Conservation (phyloP, 2,113 vertebrate species). For the Casuarius casuarius region DNA sequence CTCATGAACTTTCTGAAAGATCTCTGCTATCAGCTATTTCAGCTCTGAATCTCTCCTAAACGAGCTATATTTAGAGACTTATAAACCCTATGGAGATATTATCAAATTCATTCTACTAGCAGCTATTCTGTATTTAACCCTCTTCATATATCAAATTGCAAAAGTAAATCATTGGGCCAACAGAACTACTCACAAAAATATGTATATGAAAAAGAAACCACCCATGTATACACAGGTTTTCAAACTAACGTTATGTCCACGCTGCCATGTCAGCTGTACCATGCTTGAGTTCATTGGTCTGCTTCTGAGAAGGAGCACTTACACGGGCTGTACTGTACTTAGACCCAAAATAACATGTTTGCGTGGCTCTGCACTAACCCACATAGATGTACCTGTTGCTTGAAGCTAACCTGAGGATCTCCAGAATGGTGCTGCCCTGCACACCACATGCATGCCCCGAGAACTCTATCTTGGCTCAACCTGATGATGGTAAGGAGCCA, state of each 20-base stretch:
- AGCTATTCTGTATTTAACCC: constrained; percentile 12
- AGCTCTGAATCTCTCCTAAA: background rate
- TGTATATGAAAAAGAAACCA: background rate
- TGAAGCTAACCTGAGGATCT: background rate
- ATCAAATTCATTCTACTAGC: background rate
- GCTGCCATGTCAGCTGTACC: background rate
- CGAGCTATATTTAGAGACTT: background rate
- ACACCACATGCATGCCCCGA: background rate
- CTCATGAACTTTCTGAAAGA: background rate
- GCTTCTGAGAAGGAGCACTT: background rate
- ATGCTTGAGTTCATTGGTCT: background rate
- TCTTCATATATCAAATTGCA: background rate
- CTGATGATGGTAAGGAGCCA: background rate
- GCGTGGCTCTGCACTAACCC: background rate
- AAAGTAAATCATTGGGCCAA: background rate
- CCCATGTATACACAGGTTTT: background rate
- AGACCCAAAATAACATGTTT: background rate
- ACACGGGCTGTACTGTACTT: background rate
- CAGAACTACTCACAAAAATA: background rate
- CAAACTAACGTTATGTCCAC: background rate
- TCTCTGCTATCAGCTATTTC: background rate
- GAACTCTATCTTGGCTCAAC: background rate
- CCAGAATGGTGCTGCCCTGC: background rate
- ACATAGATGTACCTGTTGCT: rapidly evolving
- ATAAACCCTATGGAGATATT: background rate